Evolutionary conservation across 2,888 invertebrate species (phyloP), one percentile per base, ranked within the genome.

Genomic region (Spisula solida): DNA sequence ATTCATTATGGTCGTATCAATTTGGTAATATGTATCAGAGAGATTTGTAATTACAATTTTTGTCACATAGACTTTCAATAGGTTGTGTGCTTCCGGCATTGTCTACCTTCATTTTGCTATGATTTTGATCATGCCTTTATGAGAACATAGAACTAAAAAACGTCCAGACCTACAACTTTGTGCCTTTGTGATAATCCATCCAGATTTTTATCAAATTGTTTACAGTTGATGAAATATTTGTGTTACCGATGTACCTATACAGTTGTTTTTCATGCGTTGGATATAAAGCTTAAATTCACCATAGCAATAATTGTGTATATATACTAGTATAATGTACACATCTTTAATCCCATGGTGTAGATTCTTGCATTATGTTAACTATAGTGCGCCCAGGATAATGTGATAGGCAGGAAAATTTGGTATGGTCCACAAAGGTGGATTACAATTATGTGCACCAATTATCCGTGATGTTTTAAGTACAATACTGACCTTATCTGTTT

Each of bases 151-250:
- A 16, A 75, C 18, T 34, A 25, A 5, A 34, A 34, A 75, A 75
- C 75, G 75, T 75, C 75, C 75, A 31, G 16, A 34, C n/a, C 14
- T 31, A 31, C 18, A 75, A 75, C 34, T 31, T 31, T 75, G 75
- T 75, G 75, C 75, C 75, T 75, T 75, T 75, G 16, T 75, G 34
- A 75, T 75, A 75, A 18, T 75, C 75, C 75, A 75, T 75, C 75
- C 75, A 75, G 34, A 75, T 18, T 34, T 70, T 75, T 75, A 25
- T 75, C 31, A 75, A 56, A 10, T 75, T 75, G 34, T 75, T 75
- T 25, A 34, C 31, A 31, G 18, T 75, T 75, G 29, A 34, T 34
- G 16, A 75, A 4, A 34, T n/a, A 25, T 60, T 60, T 60, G 60
- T 60, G 60, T n/a, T 60, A 60, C 20, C n/a, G n/a, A 25, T 60